A percentile compares a stretch with the other conserved stretches of the same genome.
Conservation (phyloP, 2,797 vertebrate species). For the Anniella stebbinsi region DNA sequence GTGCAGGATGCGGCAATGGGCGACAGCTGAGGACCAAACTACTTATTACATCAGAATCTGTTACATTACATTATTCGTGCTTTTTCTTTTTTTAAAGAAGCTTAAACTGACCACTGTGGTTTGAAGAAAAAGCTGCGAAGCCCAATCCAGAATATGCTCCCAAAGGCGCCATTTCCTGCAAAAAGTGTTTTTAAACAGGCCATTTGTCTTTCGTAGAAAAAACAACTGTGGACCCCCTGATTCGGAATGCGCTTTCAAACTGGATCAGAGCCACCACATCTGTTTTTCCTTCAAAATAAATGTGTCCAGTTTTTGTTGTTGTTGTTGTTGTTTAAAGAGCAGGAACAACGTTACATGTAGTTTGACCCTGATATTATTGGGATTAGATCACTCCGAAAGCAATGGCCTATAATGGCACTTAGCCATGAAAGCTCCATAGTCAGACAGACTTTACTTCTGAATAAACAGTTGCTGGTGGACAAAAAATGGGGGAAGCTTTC, state of each 20-base stretch:
- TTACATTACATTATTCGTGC: not conserved
- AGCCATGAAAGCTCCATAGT: not conserved
- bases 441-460: not conserved
- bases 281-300: not conserved
- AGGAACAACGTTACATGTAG: not conserved
- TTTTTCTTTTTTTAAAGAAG: not conserved
- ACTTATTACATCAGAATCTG: not conserved
- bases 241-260: too few species aligned
- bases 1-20: not conserved
- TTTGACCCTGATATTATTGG: not conserved
- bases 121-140: not conserved
- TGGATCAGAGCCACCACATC: too few species aligned
- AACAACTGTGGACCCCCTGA: too few species aligned
- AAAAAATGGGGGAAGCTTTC: not conserved
- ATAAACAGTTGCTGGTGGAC: not conserved
- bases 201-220: too few species aligned
- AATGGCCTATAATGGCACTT: not conserved
- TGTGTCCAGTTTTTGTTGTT: not conserved
- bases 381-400: not conserved
- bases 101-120: not conserved
- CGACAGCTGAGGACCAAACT: not conserved
- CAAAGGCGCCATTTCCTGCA: too few species aligned
- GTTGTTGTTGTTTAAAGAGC: not conserved
- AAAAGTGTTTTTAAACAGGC: too few species aligned
- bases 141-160: not conserved